phyloP scores from a whole-genome alignment of 2,888 invertebrate species.

The Acrobasis repandana region DNA sequence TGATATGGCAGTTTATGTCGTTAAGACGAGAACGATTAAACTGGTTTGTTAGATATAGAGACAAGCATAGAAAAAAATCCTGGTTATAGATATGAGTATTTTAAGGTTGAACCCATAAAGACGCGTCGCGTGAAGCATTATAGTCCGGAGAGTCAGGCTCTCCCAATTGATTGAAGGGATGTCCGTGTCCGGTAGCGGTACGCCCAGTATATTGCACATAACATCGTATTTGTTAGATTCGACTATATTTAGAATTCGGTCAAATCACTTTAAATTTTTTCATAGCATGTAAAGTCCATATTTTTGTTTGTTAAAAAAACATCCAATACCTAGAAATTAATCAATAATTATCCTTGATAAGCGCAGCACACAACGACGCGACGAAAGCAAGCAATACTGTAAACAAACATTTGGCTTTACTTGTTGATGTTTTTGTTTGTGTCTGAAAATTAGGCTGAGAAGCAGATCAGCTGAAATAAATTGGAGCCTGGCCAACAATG shows the following conservation, averaged over 20 bases:
- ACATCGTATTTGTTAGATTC: no score
- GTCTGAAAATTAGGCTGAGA: background rate
- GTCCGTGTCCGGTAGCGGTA: conserved; percentile 7
- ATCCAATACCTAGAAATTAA: background rate
- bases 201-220: background rate
- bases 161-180: conserved; percentile 11
- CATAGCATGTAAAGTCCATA: no score
- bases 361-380: background rate
- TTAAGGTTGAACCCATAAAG: background rate
- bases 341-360: background rate
- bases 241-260: no score
- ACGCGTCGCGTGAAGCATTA: background rate
- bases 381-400: background rate
- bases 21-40: no score
- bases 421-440: background rate
- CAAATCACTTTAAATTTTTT: no score
- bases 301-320: background rate
- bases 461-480: background rate
- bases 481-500: background rate
- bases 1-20: no score
- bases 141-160: background rate
- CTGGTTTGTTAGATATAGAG: no score
- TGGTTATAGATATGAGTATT: background rate
- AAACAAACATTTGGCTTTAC: background rate
- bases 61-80: background rate